Evolutionary conservation across 2,888 invertebrate genomes (phyloP), one percentile per base, ranked within the genome.

Genomic region (Morinoia aosen): DNA sequence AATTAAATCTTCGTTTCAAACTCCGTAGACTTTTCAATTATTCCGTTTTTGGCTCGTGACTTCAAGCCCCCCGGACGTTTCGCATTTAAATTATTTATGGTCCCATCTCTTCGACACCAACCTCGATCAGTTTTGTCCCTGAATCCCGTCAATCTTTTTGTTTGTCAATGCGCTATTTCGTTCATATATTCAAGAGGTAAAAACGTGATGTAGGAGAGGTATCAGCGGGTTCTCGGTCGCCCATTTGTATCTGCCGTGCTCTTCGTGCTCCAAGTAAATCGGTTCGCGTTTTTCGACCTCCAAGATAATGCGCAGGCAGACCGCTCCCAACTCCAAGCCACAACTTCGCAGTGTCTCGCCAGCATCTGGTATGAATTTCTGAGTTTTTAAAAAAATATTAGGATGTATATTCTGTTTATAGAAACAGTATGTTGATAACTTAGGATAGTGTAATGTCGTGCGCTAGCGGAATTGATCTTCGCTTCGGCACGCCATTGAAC

Each of bases 191-290:
- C n/a, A 11, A 93, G 14, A 57, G 12, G 57, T 56, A 93, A 93
- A 93, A 93, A 56, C 57, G 56, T 93, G 93, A 93, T 93, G 48
- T 93, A 93, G 57, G 39, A 93, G 57, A 93, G 57, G 57, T 93
- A 33, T 93, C 93, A 57, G 56, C 8, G 93, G 33, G 93, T 48
- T 48, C 90, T 16, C 33, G 58, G 56, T 33, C 3, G 57, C 40
- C 90, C 90, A 90, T 90, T 93, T 93, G n/a, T 93, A 93, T 93
- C 93, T 93, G 93, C 48, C 93, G 93, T 33, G 8, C 57, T 33
- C 39, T 33, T 57, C 93, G 93, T 57, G 93, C 57, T 12, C 48
- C 93, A 14, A 93, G 93, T 93, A 93, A 93, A 93, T 93, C 93
- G 57, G 57, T 57, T 33, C 57, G 19, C 56, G 93, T 93, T 93